These are phyloP conservation scores for Drosophila barbarae DNA, from an alignment of 2,888 invertebrate species.

Conservation along the genomic window DNA sequence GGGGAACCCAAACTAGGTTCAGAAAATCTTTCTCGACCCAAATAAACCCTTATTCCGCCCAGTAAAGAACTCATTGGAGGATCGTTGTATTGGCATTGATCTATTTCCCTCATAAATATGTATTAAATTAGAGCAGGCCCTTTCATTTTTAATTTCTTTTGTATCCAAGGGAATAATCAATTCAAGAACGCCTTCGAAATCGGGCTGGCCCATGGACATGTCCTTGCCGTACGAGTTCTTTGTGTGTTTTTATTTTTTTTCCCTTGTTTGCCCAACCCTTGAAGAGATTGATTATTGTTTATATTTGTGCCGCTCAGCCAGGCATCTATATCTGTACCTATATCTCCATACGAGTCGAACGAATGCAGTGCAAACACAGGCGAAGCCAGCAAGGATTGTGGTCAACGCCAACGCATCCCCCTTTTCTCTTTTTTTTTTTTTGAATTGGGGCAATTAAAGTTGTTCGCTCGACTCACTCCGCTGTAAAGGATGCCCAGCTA, in stretches of 20 bases:
- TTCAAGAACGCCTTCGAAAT: constrained; percentile 68
- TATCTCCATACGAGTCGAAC: constrained; percentile 33
- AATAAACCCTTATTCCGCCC: not conserved
- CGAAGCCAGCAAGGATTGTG: constrained; percentile 55
- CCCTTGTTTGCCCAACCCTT: constrained; percentile 71
- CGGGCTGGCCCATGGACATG: constrained; percentile 55
- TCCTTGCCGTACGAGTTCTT: constrained; percentile 60
- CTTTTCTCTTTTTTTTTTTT: constrained; percentile 32
- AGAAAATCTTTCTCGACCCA: not conserved
- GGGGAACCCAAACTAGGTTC: not conserved
- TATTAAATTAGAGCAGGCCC: constrained; percentile 57
- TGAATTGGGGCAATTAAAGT: constrained; percentile 76
- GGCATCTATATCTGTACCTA: constrained; percentile 26
- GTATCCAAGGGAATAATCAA: constrained; percentile 66
- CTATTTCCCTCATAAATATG: constrained; percentile 69
- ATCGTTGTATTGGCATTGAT: constrained; percentile 49
- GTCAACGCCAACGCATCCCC: constrained; percentile 59
- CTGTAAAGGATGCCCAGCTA: constrained; percentile 51
- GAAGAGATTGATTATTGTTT: constrained; percentile 77
- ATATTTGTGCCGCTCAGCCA: constrained; percentile 58
- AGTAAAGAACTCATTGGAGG: not conserved
- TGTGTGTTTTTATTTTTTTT: constrained; percentile 47
- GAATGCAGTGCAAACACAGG: constrained; percentile 70
- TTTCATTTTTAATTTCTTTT: constrained; percentile 29
- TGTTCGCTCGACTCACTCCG: constrained; percentile 54